Percentiles rank a stretch among this genome's conserved stretches.
phyloP scores from a whole-genome alignment of 1,140 invertebrate species.

The Hypsibius dujardini region DNA sequence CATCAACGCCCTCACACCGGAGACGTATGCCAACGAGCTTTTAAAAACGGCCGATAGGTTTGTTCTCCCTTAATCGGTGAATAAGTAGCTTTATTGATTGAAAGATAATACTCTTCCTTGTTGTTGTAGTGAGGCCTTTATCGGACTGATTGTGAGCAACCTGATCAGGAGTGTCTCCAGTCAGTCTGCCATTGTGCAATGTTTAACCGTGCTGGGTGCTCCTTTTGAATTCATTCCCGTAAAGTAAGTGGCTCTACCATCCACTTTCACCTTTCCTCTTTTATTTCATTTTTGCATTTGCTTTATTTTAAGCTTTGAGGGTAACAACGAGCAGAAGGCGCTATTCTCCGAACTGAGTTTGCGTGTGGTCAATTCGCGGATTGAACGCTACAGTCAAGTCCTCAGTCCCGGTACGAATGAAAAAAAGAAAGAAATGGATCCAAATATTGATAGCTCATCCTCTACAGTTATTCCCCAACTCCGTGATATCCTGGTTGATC shows the following conservation, averaged over 20 bases:
- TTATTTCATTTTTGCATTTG: not conserved
- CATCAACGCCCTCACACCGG: not conserved
- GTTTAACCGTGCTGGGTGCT: not conserved
- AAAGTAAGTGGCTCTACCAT: not conserved
- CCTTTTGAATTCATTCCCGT: conserved; percentile 16
- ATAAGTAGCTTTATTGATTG: not conserved
- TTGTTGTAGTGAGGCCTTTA: conserved; percentile 8
- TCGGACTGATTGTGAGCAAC: not conserved
- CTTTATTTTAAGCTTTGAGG: conserved; percentile 10
- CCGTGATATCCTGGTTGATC: not conserved
- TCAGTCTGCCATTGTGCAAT: conserved; percentile 4
- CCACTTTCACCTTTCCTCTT: not conserved
- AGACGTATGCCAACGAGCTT: conserved; percentile 12
- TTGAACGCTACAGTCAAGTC: not conserved
- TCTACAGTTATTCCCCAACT: not conserved
- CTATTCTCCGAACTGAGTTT: not conserved
- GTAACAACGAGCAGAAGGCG: not conserved
- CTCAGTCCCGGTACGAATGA: not conserved
- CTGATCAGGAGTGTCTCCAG: not conserved
- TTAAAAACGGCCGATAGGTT: conserved; percentile 5
- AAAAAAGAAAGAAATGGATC: no score
- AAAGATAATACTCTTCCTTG: not conserved
- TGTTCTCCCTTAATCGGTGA: not conserved
- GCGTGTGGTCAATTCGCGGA: conserved; percentile 3
- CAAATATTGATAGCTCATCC: no score